Evolutionary conservation across 2,888 invertebrate genomes (phyloP), one percentile per base, ranked within the genome.

Genomic region (Caenorhabditis sp.): DNA sequence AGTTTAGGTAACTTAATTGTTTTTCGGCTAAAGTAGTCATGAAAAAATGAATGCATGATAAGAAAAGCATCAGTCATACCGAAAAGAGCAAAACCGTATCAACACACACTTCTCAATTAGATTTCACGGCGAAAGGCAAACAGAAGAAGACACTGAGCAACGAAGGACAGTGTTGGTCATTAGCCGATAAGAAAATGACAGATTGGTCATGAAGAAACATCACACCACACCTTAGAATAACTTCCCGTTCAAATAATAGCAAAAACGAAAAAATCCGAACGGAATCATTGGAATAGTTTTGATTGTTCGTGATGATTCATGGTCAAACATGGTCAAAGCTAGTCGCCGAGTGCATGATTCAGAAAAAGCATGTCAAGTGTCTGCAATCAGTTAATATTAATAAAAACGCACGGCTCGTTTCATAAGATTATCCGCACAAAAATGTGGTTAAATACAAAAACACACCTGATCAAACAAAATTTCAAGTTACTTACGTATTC

Each of bases 141-240:
- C 45, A 59, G 13, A 27, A 22, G 11, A 11, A 41, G n/a, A 58
- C 9, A 41, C 37, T 59, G 37, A 59, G 59, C 53, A 46, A 70
- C 45, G n/a, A 52, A n/a, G 37, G 39, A 26, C 52, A 32, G 1
- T 20, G 22, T 35, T 13, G 37, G 59, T 59, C 59, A 70, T 70
- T 45, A 70, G 52, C 53, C 45, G 52, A 70, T 35, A 35, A 43
- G 53, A 61, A 52, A 61, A 26, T 70, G 70, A 70, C 70, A 70
- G 70, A 20, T 61, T n/a, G 26, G 70, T 70, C 70, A 70, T 70
- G 70, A 43, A 50, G 50, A 20, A 17, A 32, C 35, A 13, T n/a
- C n/a, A n/a, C n/a, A n/a, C n/a, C n/a, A n/a, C n/a, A n/a, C n/a
- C n/a, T n/a, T n/a, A n/a, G n/a, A n/a, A n/a, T n/a, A n/a, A n/a